Evolutionary conservation across 2,113 vertebrate species (phyloP).

Genomic region (Macrotis lagotis): DNA sequence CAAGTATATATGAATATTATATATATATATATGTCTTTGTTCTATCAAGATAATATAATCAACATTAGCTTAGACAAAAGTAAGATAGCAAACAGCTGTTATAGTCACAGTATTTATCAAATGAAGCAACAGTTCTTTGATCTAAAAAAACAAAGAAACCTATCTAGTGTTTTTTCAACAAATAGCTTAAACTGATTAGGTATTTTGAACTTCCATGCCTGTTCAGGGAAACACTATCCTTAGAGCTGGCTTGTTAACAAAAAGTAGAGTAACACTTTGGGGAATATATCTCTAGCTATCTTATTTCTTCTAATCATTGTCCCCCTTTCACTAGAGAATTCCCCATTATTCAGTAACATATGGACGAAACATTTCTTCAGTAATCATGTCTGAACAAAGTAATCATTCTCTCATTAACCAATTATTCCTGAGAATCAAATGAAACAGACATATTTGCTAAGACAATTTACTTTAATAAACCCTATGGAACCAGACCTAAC

Average conservation of each 20-base stretch:
- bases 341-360: slow-evolving; percentile 86
- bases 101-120: slow-evolving; percentile 69
- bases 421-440: slow-evolving; percentile 85
- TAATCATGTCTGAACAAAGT: slow-evolving; percentile 87
- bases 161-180: slow-evolving; percentile 72
- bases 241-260: slow-evolving; percentile 81
- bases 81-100: slow-evolving; percentile 58
- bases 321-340: slow-evolving; percentile 83
- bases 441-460: slow-evolving; percentile 83
- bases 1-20: too few species aligned
- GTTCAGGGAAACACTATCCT: slow-evolving; percentile 78
- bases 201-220: slow-evolving; percentile 76
- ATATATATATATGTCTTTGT: slow-evolving; percentile 21
- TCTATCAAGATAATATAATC: slow-evolving; percentile 48
- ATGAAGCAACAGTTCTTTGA: slow-evolving; percentile 70
- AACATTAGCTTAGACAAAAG: slow-evolving; percentile 18
- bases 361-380: slow-evolving; percentile 85
- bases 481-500: slow-evolving; percentile 77
- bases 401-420: slow-evolving; percentile 87
- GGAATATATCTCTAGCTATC: slow-evolving; percentile 86
- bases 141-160: slow-evolving; percentile 76
- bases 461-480: slow-evolving; percentile 85
- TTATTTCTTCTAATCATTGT: slow-evolving; percentile 88
- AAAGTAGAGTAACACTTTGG: slow-evolving; percentile 80
- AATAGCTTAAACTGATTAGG: slow-evolving; percentile 73